Evolutionary conservation across 1,140 invertebrate species (phyloP).

Genomic region (Andrena cerasifolii): DNA sequence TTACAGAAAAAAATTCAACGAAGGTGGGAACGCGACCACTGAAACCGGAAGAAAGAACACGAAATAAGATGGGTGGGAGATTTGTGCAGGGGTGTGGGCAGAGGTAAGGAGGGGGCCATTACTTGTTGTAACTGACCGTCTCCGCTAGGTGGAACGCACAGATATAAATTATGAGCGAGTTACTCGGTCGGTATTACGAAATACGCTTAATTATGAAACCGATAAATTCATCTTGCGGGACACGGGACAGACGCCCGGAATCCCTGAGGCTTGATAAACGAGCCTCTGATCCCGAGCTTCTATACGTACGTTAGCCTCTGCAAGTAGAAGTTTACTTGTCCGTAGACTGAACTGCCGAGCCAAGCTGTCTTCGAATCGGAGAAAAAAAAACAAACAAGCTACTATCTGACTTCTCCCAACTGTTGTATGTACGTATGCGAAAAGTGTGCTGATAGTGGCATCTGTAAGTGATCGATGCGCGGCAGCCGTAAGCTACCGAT

Average conservation of each 20-base stretch:
- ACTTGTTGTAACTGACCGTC: background rate
- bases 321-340: no score
- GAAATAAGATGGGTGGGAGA: background rate
- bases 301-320: constrained; percentile 5
- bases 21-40: background rate
- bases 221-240: constrained; percentile 77
- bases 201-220: constrained; percentile 79
- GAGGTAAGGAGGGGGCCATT: background rate
- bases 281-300: constrained; percentile 70
- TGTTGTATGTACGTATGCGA: no score
- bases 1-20: constrained; percentile 1
- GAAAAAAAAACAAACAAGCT: no score
- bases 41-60: no score
- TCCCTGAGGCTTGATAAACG: constrained; percentile 74
- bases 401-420: no score
- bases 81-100: no score
- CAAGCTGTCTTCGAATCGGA: no score
- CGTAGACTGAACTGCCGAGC: no score
- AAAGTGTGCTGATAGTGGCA: no score
- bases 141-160: constrained; percentile 18
- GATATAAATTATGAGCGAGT: constrained; percentile 71
- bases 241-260: constrained; percentile 71
- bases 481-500: no score
- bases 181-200: constrained; percentile 59
- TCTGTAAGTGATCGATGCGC: no score